Percentiles rank a stretch among this genome's conserved stretches.
These are phyloP conservation scores for Sinopyrophorus schimmeli DNA, from an alignment of 2,888 invertebrate species.

Conservation along the genomic window DNA sequence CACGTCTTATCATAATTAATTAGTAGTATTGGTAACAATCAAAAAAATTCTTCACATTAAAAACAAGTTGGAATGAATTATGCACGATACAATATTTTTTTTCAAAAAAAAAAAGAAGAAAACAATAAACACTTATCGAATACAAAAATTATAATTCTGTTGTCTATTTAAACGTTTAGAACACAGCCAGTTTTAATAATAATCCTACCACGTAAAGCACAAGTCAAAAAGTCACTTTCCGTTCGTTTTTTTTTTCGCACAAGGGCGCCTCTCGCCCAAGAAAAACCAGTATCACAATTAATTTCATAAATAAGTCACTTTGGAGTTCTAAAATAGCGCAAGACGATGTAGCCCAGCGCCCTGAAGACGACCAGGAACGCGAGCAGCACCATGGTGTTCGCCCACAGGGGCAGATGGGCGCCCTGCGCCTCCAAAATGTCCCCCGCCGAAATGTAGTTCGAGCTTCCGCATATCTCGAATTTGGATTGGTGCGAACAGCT, in stretches of 20 bases:
- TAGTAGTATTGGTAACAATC: constrained; percentile 27
- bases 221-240: constrained; percentile 3
- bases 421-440: constrained; percentile 70
- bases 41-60: constrained; percentile 38
- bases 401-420: constrained; percentile 69
- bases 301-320: constrained; percentile 55
- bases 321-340: constrained; percentile 70
- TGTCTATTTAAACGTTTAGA: constrained; percentile 27
- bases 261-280: constrained; percentile 14
- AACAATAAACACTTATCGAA: constrained; percentile 26
- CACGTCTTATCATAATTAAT: constrained; percentile 4
- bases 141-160: constrained; percentile 37
- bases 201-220: constrained; percentile 36
- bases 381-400: constrained; percentile 71
- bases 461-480: constrained; percentile 64
- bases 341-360: constrained; percentile 70
- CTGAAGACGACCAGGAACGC: constrained; percentile 73
- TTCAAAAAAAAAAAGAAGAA: too few relatives aligned
- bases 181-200: constrained; percentile 34
- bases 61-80: constrained; percentile 49
- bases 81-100: constrained; percentile 38
- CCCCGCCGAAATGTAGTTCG: constrained; percentile 66
- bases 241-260: too few relatives aligned
- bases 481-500: constrained; percentile 72
- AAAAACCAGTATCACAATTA: constrained; percentile 18